These are phyloP conservation scores for Cloeon dipterum DNA, from an alignment of 2,888 invertebrate genomes.

Conservation along the genomic window DNA sequence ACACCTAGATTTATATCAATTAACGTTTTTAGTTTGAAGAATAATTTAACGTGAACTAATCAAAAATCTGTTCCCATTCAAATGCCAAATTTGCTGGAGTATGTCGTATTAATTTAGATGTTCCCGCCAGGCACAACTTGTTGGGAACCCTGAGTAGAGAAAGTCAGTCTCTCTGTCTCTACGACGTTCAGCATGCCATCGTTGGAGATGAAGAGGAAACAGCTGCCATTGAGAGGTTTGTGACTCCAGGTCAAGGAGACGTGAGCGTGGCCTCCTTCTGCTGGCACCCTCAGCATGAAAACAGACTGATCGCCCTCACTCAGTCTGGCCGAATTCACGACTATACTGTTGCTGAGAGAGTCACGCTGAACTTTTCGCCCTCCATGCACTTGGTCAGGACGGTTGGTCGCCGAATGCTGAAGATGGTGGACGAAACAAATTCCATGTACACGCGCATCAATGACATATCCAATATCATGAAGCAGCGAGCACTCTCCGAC, in stretches of 20 bases:
- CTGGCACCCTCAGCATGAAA: slow-evolving; percentile 71
- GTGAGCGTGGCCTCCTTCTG: slow-evolving; percentile 42
- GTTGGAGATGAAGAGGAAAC: slow-evolving; percentile 50
- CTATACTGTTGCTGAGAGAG: slow-evolving; percentile 56
- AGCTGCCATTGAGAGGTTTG: slow-evolving; percentile 45
- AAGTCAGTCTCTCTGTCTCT: slow-evolving; percentile 47
- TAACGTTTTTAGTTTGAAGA: too few species aligned
- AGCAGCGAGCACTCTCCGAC: slow-evolving; percentile 39
- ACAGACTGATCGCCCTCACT: slow-evolving; percentile 46
- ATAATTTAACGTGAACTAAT: too few species aligned
- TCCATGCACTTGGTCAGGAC: slow-evolving; percentile 51
- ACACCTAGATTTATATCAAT: too few species aligned
- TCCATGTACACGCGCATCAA: slow-evolving; percentile 26
- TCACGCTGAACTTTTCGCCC: slow-evolving; percentile 60
- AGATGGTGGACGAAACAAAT: slow-evolving; percentile 28
- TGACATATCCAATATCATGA: slow-evolving; percentile 53
- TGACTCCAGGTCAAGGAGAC: slow-evolving; percentile 17
- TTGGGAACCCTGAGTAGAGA: slow-evolving; percentile 65
- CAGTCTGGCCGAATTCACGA: slow-evolving; percentile 36
- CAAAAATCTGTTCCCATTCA: too few species aligned
- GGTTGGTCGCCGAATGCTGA: slow-evolving; percentile 38
- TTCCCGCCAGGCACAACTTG: slow-evolving; percentile 32
- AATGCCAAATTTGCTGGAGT: too few species aligned
- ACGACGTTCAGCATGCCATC: slow-evolving; percentile 57
- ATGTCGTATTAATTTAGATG: too few species aligned